Base-by-base conservation (phyloP, 2,797 vertebrate species). In the Schizopygopsis pylzovi region DNA sequence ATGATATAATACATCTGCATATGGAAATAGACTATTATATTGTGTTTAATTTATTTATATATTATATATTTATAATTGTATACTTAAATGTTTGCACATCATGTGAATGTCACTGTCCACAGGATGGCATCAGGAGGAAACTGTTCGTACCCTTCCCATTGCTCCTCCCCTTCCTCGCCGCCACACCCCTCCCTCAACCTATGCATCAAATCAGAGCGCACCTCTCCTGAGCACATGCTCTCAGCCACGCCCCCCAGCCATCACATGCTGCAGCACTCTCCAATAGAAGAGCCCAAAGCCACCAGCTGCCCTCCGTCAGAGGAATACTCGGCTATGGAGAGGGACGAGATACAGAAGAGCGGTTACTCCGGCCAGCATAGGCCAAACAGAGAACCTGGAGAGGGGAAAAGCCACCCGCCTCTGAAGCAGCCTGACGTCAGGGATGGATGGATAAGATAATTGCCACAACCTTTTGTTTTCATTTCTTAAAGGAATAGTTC, bases 151-250 rank as follows among this genome's bases (percentile, higher is more conserved):
- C 90, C 92, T 76, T 91, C 94, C 67, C 95, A 94, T 88, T 89
- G 93, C 71, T 92, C 94, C 91, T 89, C 93, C 22, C 91, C 93
- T 0, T 79, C 89, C 78, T 91, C 93, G 13, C 90, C 92, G 2
- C 87, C 96, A 84, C 91, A 95, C 0, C 89, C 94, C 41, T 94
- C 93, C 78, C 93, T 95, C 37, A 91, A 94, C 80, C 83, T 97
- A 93, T 97, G 90, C 94, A 97, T 99, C 95, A 99, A 99, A 89
- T 97, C 97, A 0, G 98, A 99, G 92, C 96, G 96, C 0, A 92
- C 95, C 89, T 98, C 98, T 2, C 97, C 98, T 0, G 96, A 95
- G 37, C 95, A 95, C 85, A 95, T 94, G 73, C 90, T 92, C 85
- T 94, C 96, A 0, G 87, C 93, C 85, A 91, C 93, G 71, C 94